These are phyloP conservation scores for Campoplex nolae DNA, from an alignment of 2,888 invertebrate species.

Conservation along the genomic window DNA sequence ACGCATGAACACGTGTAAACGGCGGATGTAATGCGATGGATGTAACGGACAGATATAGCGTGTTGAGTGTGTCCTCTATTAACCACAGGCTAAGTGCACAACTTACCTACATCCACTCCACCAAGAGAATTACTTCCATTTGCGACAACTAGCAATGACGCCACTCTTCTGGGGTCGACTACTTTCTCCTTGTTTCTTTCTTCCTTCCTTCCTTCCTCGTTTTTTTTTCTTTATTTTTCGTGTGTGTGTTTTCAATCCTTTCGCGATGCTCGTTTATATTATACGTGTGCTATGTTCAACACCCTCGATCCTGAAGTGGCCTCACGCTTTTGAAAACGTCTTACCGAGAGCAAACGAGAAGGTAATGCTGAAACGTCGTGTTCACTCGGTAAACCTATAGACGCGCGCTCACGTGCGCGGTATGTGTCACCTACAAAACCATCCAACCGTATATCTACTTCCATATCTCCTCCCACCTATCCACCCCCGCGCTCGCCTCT, in stretches of 20 bases:
- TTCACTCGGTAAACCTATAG: constrained; percentile 17
- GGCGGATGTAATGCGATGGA: constrained; percentile 47
- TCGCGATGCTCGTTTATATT: neutral
- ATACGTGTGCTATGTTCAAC: constrained; percentile 16
- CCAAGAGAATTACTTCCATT: neutral
- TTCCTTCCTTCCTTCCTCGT: neutral
- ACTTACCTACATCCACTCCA: constrained; percentile 9
- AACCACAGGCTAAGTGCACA: constrained; percentile 24
- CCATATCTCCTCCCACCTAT: constrained; percentile 52
- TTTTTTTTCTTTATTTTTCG: neutral
- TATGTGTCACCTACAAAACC: constrained; percentile 69
- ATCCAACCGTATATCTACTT: constrained; percentile 52
- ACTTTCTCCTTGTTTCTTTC: constrained; percentile 56
- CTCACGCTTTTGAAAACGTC: neutral
- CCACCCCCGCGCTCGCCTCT: constrained; percentile 29
- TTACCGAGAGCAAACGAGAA: constrained; percentile 16
- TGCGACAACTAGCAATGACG: constrained; percentile 47
- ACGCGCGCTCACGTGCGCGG: constrained; percentile 52
- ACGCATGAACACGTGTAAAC: constrained; percentile 50
- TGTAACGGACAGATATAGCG: constrained; percentile 38
- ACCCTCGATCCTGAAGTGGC: constrained; percentile 26
- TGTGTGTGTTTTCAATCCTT: neutral
- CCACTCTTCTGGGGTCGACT: constrained; percentile 49
- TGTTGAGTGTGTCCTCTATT: constrained; percentile 46
- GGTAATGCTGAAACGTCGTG: constrained; percentile 40